Conservation (phyloP, 2,888 invertebrate species). For the Cactoblastis cactorum region DNA sequence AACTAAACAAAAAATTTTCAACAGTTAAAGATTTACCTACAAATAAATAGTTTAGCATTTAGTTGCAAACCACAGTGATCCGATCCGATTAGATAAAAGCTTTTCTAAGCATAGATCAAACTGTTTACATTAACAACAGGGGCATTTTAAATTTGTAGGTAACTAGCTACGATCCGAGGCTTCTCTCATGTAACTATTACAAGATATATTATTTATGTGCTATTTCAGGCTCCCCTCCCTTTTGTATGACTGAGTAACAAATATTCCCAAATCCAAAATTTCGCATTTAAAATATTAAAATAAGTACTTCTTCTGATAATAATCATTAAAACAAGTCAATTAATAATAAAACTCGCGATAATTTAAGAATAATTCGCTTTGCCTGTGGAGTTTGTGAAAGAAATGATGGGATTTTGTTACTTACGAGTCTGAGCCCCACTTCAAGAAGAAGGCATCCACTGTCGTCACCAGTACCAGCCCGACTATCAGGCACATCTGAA, state of each 20-base stretch:
- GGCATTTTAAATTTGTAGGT: no score
- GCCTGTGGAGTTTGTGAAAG: neutral
- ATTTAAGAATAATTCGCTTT: constrained; percentile 6
- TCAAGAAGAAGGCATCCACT: constrained; percentile 73
- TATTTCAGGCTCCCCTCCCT: no score
- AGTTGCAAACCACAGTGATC: neutral
- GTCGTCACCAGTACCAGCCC: constrained; percentile 58
- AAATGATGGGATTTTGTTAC: constrained; percentile 28
- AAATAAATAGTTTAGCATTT: neutral
- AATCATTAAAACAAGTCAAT: neutral
- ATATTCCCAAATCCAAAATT: no score
- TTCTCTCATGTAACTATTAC: no score
- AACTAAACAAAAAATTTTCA: no score
- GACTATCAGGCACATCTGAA: constrained; percentile 62
- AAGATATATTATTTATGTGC: no score
- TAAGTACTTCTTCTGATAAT: no score
- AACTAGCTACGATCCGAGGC: no score
- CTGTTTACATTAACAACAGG: no score
- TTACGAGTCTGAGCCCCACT: constrained; percentile 77
- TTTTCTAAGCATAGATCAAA: neutral
- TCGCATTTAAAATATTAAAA: no score
- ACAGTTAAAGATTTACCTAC: no score
- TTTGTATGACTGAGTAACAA: no score
- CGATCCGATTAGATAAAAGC: neutral
- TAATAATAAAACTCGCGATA: neutral